Evolutionary conservation across 2,797 vertebrate genomes (phyloP), one percentile per base, ranked within the genome.

Genomic region (Dicrostonyx torquatus): DNA sequence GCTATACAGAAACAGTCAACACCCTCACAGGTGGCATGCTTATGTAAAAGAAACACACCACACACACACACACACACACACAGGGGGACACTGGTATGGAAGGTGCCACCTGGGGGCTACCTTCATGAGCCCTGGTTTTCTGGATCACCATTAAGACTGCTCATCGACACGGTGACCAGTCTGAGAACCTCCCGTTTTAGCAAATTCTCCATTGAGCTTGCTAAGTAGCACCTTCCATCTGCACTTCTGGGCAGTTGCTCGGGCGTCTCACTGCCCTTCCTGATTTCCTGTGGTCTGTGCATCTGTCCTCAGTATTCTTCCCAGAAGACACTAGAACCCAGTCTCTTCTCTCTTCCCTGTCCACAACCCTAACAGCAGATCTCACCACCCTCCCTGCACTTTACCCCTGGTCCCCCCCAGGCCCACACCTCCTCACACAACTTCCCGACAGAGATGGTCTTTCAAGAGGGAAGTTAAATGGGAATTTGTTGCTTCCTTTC

Each of bases 1-100:
- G n/a, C 22, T 15, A 48, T 53, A 55, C 64, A 89, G 50, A 55
- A 78, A 18, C 70, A 20, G n/a, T 31, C 8, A 43, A 6, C 24
- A 7, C 14, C 53, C 18, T 26, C 0, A 0, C 12, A 37, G 24
- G 34, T n/a, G n/a, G 29, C 4, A 53, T 10, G 13, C 13, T 0
- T 70, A 12, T 40, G 22, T 15, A 29, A 37, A 70, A 11, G 22
- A n/a, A n/a, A 6, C 12, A 84, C 43, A 12, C 43, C 13, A 5
- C 12, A 82, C 58, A 26, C 58, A 4, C 10, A 82, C 29, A 6
- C 60, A 3, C 7, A 84, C 43, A 20, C 60, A 48, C 29, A 24
- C 18, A 12, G 15, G 58, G 24, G 58, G 20, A 18, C 12, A 50
- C 43, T n/a, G 62, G 6, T n/a, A 34, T 37, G 12, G 48, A 20